phyloP scores from a whole-genome alignment of 2,888 invertebrate genomes.

The Drosophila longiperda region DNA sequence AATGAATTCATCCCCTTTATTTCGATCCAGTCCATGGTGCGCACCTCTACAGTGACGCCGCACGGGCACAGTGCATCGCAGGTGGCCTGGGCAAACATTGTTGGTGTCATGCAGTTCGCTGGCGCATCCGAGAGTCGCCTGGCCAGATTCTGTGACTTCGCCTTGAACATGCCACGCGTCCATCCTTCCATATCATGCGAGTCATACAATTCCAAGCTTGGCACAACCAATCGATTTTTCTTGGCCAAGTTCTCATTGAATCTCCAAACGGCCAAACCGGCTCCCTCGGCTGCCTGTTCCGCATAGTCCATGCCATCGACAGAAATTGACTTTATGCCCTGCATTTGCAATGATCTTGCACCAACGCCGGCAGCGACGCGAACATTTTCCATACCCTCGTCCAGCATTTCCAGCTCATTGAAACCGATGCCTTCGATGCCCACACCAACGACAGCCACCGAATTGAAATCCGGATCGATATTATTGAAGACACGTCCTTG shows the following conservation, averaged over 20 bases:
- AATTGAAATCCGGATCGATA: constrained; percentile 86
- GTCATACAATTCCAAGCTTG: constrained; percentile 86
- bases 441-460: constrained; percentile 89
- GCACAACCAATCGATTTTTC: constrained; percentile 83
- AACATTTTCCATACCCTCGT: constrained; percentile 89
- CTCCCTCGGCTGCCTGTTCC: constrained; percentile 89
- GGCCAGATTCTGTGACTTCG: constrained; percentile 91
- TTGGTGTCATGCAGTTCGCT: constrained; percentile 91
- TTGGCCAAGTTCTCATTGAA: constrained; percentile 87
- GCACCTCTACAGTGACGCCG: constrained; percentile 85
- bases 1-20: constrained; percentile 87
- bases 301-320: constrained; percentile 88
- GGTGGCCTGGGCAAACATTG: constrained; percentile 88
- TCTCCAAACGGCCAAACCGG: constrained; percentile 86
- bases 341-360: constrained; percentile 84
- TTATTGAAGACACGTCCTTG: constrained; percentile 86
- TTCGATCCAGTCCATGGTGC: constrained; percentile 87
- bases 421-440: constrained; percentile 87
- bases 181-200: constrained; percentile 86
- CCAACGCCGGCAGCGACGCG: constrained; percentile 88
- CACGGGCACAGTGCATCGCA: constrained; percentile 88
- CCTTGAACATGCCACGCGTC: constrained; percentile 88
- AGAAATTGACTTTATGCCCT: constrained; percentile 85
- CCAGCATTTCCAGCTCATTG: constrained; percentile 88
- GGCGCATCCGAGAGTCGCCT: constrained; percentile 89